Evolutionary conservation across 2,888 invertebrate species (phyloP).

Genomic region (Drosophila vallismaia): DNA sequence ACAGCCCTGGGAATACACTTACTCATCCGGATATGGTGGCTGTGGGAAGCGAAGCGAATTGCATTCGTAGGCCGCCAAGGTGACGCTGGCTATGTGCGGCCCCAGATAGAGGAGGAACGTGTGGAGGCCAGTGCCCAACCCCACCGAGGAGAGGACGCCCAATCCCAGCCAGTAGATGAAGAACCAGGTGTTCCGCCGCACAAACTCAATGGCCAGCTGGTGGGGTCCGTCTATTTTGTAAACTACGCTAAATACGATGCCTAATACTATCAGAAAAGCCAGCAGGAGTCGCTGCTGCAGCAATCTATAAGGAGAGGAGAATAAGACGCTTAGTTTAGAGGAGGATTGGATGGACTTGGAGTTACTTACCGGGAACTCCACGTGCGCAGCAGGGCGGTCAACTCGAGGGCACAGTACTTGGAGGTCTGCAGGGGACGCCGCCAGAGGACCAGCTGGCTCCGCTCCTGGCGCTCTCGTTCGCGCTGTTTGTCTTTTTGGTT

Average conservation of each 20-base stretch:
- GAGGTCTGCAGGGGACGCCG: slow-evolving; percentile 91
- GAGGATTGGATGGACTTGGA: not conserved
- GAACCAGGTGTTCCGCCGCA: slow-evolving; percentile 83
- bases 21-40: slow-evolving; percentile 99
- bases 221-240: slow-evolving; percentile 83
- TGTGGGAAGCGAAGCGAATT: slow-evolving; percentile 96
- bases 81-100: slow-evolving; percentile 99
- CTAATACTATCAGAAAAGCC: slow-evolving; percentile 80
- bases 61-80: slow-evolving; percentile 99
- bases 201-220: slow-evolving; percentile 81
- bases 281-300: slow-evolving; percentile 81
- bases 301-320: slow-evolving; percentile 64
- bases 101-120: slow-evolving; percentile 99
- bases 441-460: slow-evolving; percentile 90
- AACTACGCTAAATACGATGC: slow-evolving; percentile 81
- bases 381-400: slow-evolving; percentile 86
- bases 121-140: slow-evolving; percentile 98
- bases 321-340: not conserved
- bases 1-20: slow-evolving; percentile 82
- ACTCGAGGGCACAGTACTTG: slow-evolving; percentile 91
- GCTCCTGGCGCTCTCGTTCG: slow-evolving; percentile 84
- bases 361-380: slow-evolving; percentile 86
- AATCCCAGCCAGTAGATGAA: slow-evolving; percentile 94
- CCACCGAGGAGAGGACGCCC: slow-evolving; percentile 98
- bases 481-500: slow-evolving; percentile 84